Base-by-base conservation (phyloP, 2,888 invertebrate species). In the Phyto melanocephala region DNA sequence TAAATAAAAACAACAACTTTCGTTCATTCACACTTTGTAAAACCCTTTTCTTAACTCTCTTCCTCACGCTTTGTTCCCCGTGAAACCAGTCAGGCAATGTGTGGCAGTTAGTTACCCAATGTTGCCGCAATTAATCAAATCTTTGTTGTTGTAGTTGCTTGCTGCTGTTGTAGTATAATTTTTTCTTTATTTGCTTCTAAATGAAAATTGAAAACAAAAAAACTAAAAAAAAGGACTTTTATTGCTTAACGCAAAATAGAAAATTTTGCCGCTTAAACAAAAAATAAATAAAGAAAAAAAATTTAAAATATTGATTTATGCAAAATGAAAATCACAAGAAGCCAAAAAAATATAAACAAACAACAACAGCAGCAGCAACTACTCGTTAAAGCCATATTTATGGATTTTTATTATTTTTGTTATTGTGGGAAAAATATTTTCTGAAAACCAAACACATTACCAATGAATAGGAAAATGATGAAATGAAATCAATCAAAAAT, bases 81-180 rank as follows among this genome's bases (percentile, higher is more conserved):
- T 6, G 28, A 28, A 28, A 3, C 4, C 3, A 28, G 37, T 47
- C 45, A 56, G 54, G 56, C 3, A 67, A 42, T 78, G 50, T 79
- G 79, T 76, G 76, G 79, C 70, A 68, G 28, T 28, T 28, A 67
- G 45, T 42, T 71, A 82, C 79, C 82, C 82, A 82, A 76, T 79
- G 82, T 71, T 75, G 79, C 82, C 79, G 82, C 82, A 82, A 82
- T 82, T 82, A 82, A 82, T 82, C 82, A 82, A 82, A 77, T 67
- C 63, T 77, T 74, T 81, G 71, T 52, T 81, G 54, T 65, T 65
- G 58, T 28, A 50, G 17, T 54, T 22, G 52, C 37, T 28, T 52
- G n/a, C 11, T 37, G 20, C 13, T 40, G 6, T 11, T 20, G 20
- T 1, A 11, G n/a, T 24, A 28, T n/a, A 7, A 52, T 17, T 47